Base-by-base conservation (phyloP, 1,140 invertebrate species). In the Drosophila cardini region DNA sequence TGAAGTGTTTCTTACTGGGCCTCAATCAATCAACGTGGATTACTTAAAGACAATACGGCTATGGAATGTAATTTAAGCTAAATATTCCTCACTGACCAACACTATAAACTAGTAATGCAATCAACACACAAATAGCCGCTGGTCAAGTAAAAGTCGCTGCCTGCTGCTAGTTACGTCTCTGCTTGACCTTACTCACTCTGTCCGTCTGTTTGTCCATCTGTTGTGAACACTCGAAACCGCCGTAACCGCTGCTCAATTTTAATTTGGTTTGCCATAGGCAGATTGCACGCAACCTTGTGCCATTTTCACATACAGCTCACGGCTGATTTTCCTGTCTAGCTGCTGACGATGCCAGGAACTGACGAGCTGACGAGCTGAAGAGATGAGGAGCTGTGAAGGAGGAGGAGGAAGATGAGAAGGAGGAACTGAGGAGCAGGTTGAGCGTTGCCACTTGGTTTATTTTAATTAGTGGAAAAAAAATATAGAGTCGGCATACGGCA, bases 381-480 rank as follows among this genome's bases (percentile, higher is more conserved):
- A 58, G 62, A 5, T 2, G 75, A 64, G 57, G 7, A 21, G 62
- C 77, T 83, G 68, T 10, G n/a, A n/a, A n/a, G n/a, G n/a, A n/a
- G n/a, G 53, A 32, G 50, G 18, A 30, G 18, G 9, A 30, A 70
- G 45, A 36, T 52, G 62, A 26, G 18, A 15, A 57, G 56, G 62
- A 30, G 5, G 2, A 26, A 26, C 21, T 26, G 21, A 26, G 21
- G 0, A 67, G 62, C 46, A 36, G 42, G 61, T 34, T 64, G 36
- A 57, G 52, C 53, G 67, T 73, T 83, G 80, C 63, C 73, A 80
- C 87, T 87, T 89, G 83, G 80, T 89, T 89, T 89, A 89, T 89
- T 89, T 89, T 89, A 89, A 89, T 89, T 89, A 89, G 84, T 89
- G 84, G 71, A 84, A 90, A 85, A 90, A 85, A 89, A 89, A 90